These are phyloP conservation scores for Synanthedon vespiformis DNA, from an alignment of 2,888 invertebrate genomes.

Conservation along the genomic window DNA sequence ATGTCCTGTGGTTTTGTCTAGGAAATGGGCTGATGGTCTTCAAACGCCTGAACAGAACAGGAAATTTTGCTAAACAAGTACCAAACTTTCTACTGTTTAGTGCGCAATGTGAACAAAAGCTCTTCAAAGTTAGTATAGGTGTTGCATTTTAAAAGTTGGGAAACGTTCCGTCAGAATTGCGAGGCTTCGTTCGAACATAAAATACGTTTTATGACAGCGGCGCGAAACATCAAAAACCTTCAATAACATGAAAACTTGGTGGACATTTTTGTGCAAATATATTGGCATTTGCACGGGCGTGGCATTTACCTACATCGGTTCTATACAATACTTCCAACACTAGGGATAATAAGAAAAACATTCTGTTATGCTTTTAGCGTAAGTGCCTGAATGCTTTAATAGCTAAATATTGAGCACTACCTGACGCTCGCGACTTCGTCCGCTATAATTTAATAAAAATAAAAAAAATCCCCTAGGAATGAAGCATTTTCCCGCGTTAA, in stretches of 20 bases:
- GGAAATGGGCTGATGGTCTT: too few relatives aligned
- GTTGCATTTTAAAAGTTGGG: slow-evolving; percentile 45
- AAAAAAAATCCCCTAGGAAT: too few relatives aligned
- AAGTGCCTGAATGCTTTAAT: too few relatives aligned
- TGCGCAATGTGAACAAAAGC: slow-evolving; percentile 44
- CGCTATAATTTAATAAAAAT: too few relatives aligned
- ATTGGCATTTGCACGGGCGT: slow-evolving; percentile 17
- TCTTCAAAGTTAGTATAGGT: slow-evolving; percentile 30
- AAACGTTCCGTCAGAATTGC: slow-evolving; percentile 44
- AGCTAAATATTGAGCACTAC: too few relatives aligned
- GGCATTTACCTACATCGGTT: slow-evolving; percentile 7
- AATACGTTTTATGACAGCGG: slow-evolving; percentile 58
- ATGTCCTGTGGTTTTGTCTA: too few relatives aligned
- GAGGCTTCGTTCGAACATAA: slow-evolving; percentile 47
- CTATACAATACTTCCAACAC: neutral
- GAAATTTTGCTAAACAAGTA: too few relatives aligned
- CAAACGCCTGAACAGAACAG: too few relatives aligned
- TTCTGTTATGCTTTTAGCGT: neutral
- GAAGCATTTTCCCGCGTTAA: too few relatives aligned
- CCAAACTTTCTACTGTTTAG: slow-evolving; percentile 51
- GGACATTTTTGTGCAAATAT: slow-evolving; percentile 29
- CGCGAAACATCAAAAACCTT: slow-evolving; percentile 54
- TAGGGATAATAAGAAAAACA: slow-evolving; percentile 7
- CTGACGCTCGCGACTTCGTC: too few relatives aligned
- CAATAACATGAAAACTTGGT: slow-evolving; percentile 47